Percentiles rank a stretch among this genome's conserved stretches.
These are phyloP conservation scores for Drosophila algonquin DNA, from an alignment of 2,888 invertebrate genomes.

Conservation along the genomic window DNA sequence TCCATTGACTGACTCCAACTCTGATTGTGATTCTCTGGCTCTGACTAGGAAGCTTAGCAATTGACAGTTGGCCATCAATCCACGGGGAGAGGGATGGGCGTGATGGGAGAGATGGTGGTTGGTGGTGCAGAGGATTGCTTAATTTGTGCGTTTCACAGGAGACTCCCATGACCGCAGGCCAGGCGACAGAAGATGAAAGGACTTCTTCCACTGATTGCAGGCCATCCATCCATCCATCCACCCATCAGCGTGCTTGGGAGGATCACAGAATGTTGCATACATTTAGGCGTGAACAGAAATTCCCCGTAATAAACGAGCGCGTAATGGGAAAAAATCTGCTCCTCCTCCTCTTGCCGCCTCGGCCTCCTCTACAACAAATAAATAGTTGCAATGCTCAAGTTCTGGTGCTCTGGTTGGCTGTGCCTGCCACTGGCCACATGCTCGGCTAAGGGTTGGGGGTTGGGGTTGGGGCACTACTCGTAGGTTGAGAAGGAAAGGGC, in stretches of 20 bases:
- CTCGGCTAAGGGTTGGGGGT: conserved; percentile 30
- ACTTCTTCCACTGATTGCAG: conserved; percentile 20
- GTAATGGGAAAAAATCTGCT: conserved; percentile 71
- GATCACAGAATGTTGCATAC: conserved; percentile 52
- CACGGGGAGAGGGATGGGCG: conserved; percentile 11
- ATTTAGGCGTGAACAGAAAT: conserved; percentile 63
- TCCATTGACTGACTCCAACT: conserved; percentile 68
- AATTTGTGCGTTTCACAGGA: conserved; percentile 66
- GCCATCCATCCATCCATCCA: conserved; percentile 1
- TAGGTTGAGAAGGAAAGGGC: not conserved
- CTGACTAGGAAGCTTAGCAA: conserved; percentile 61
- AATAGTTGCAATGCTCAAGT: conserved; percentile 75
- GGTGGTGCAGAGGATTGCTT: conserved; percentile 45
- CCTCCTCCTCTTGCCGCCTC: not conserved
- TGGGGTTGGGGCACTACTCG: not conserved
- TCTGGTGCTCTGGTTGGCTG: conserved; percentile 74
- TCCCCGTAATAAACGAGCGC: conserved; percentile 77
- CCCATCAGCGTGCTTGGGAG: not conserved
- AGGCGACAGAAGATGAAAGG: conserved; percentile 7
- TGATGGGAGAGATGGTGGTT: no score
- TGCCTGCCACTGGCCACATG: conserved; percentile 51
- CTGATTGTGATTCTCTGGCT: conserved; percentile 50
- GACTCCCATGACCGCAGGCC: conserved; percentile 28
- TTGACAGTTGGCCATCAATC: conserved; percentile 74
- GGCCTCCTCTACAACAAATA: conserved; percentile 59